Evolutionary conservation across 2,113 vertebrate genomes (phyloP).

Genomic region (Laterallus jamaicensis): DNA sequence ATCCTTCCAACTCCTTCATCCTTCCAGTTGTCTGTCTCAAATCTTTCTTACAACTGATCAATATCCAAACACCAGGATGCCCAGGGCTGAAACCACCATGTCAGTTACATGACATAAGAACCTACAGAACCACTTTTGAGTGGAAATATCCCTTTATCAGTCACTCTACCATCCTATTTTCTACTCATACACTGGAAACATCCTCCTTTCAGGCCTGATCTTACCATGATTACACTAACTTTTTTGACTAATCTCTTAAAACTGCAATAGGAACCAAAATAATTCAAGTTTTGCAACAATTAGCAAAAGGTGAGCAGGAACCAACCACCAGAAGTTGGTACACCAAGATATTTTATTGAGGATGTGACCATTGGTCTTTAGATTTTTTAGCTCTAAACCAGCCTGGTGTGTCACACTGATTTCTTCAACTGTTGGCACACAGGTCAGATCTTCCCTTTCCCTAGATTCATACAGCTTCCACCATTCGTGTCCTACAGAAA

Average conservation of each 20-base stretch:
- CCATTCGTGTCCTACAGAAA: neutral
- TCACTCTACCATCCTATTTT: neutral
- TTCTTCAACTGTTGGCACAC: neutral
- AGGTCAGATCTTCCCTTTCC: neutral
- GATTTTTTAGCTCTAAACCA: neutral
- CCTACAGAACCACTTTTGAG: neutral
- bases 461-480: neutral
- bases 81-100: neutral
- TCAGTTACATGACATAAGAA: neutral
- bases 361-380: conserved; percentile 24
- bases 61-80: neutral
- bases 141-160: neutral
- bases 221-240: neutral
- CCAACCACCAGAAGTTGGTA: neutral
- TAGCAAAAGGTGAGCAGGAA: neutral
- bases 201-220: neutral
- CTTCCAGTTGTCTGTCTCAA: neutral
- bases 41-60: neutral
- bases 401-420: fast-evolving
- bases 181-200: neutral
- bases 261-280: neutral
- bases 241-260: neutral
- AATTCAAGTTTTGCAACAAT: neutral
- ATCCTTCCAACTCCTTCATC: neutral
- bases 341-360: neutral